Conservation (phyloP, 2,797 vertebrate species). For the Tolypeutes matacus region DNA sequence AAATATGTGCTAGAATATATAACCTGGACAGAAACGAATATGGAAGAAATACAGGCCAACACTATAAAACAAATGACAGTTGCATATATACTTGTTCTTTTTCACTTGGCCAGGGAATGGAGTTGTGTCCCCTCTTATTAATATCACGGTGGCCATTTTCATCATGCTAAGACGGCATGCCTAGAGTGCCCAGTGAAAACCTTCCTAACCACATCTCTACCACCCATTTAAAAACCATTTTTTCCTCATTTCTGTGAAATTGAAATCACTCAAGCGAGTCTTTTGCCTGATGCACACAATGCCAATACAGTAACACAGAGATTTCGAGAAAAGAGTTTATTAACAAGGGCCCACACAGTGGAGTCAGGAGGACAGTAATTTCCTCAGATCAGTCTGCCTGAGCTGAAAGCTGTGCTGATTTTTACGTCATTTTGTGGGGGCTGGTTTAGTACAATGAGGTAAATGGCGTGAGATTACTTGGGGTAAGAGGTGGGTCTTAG, state of each 20-base stretch:
- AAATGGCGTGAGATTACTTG: too few relatives aligned
- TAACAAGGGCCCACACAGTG: too few relatives aligned
- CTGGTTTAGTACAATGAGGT: too few relatives aligned
- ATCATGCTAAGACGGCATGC: neutral
- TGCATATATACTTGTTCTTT: neutral
- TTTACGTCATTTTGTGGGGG: too few relatives aligned
- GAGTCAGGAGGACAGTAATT: too few relatives aligned
- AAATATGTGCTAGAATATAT: neutral
- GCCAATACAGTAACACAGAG: too few relatives aligned
- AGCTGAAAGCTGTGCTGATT: too few relatives aligned
- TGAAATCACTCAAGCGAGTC: too few relatives aligned
- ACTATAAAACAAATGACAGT: neutral
- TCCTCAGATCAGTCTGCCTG: too few relatives aligned
- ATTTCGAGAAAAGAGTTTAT: too few relatives aligned
- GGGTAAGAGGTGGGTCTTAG: too few relatives aligned
- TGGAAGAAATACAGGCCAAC: neutral
- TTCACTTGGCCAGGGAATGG: neutral
- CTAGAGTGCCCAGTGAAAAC: conserved; percentile 56
- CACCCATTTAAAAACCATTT: neutral
- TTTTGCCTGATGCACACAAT: too few relatives aligned
- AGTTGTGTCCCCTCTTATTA: neutral
- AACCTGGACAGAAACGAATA: neutral
- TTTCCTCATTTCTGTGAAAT: conserved; percentile 43
- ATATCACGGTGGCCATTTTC: neutral
- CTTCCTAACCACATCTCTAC: neutral